Evolutionary conservation across 92 coral and sea anemone genomes (phyloP).

Genomic region (Palythoa caribaeorum): DNA sequence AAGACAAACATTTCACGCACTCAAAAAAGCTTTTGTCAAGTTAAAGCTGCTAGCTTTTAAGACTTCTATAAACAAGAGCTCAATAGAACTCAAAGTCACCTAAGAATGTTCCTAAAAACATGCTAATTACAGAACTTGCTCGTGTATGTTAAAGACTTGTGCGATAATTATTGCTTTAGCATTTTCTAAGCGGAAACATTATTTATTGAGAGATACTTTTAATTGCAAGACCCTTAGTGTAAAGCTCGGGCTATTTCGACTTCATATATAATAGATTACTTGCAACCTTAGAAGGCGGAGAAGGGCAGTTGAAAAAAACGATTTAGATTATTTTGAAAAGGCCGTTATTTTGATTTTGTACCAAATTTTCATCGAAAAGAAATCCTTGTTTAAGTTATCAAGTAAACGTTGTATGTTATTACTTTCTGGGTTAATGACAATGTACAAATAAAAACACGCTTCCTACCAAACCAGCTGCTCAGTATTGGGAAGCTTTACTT

Average conservation of each 20-base stretch:
- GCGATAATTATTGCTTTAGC: conserved; percentile 19
- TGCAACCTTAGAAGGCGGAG: conserved; percentile 47
- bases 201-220: conserved; percentile 61
- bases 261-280: conserved; percentile 72
- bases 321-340: not conserved
- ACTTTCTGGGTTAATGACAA: not conserved
- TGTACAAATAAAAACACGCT: conserved; percentile 14
- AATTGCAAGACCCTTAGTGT: conserved; percentile 75
- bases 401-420: not conserved
- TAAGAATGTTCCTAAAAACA: conserved; percentile 9
- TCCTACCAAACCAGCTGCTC: conserved; percentile 14
- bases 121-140: conserved; percentile 13
- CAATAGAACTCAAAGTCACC: conserved; percentile 1
- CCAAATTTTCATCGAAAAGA: not conserved
- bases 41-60: not conserved
- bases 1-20: conserved; percentile 18
- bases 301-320: conserved; percentile 26
- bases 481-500: conserved; percentile 3
- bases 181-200: conserved; percentile 55
- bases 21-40: conserved; percentile 41
- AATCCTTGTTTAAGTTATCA: not conserved
- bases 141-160: not conserved
- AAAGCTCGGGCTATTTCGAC: conserved; percentile 59
- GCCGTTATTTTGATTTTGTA: conserved; percentile 20
- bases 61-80: conserved; percentile 27